phyloP scores from a whole-genome alignment of 2,113 vertebrate genomes.

The Brevimyrus niger region DNA sequence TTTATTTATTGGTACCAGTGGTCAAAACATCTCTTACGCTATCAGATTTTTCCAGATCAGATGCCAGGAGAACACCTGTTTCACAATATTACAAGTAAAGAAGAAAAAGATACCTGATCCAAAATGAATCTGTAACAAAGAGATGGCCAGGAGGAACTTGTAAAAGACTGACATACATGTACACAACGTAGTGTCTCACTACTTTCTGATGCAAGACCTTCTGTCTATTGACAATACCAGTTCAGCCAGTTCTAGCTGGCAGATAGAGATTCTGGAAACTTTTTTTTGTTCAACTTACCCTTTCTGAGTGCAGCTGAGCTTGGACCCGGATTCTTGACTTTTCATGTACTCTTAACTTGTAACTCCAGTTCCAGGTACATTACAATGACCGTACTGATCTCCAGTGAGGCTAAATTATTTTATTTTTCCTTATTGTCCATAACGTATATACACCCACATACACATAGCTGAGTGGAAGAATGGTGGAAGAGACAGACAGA shows the following conservation, averaged over 20 bases:
- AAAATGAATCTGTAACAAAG: constrained; percentile 49
- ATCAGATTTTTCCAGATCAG: not conserved
- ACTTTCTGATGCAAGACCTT: constrained; percentile 13
- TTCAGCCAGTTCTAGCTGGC: not conserved
- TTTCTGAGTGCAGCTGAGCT: not conserved
- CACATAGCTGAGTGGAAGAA: not conserved
- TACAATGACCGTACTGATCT: not conserved
- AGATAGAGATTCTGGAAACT: not conserved
- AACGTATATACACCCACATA: not conserved
- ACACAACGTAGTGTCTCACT: not conserved
- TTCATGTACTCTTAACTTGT: not conserved
- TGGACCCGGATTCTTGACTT: not conserved
- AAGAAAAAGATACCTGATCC: not conserved
- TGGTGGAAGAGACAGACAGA: not conserved
- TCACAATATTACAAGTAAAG: not conserved
- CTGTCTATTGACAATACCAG: not conserved
- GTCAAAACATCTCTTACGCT: not conserved
- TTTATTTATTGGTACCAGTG: not conserved
- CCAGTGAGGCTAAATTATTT: not conserved
- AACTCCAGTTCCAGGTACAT: not conserved
- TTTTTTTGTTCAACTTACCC: not conserved
- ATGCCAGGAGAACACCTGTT: not conserved
- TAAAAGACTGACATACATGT: not conserved
- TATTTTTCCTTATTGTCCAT: not conserved
- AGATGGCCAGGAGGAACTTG: not conserved